A percentile compares a stretch with the other conserved stretches of the same genome.
Evolutionary conservation across 2,888 invertebrate genomes (phyloP).

Genomic region (Campoplex nolae): DNA sequence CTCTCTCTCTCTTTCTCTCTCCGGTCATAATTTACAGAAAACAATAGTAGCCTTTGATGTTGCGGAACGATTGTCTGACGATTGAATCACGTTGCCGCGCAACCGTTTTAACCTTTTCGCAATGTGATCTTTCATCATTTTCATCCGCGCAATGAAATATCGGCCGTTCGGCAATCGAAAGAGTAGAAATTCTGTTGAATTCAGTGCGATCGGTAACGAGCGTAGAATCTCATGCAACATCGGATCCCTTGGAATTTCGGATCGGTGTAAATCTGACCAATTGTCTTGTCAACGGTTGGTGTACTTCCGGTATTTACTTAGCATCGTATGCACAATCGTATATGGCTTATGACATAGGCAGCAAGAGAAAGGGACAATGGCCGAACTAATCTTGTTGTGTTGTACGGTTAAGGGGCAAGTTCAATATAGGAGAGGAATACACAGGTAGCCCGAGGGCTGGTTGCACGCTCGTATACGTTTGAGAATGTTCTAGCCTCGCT

Average conservation of each 20-base stretch:
- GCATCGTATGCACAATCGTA: constrained; percentile 5
- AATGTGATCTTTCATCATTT: constrained; percentile 35
- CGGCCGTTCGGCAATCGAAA: background rate
- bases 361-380: constrained; percentile 74
- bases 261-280: background rate
- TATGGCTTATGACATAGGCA: constrained; percentile 22
- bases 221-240: background rate
- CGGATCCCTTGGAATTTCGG: background rate
- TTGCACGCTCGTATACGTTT: constrained; percentile 60
- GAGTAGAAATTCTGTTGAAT: background rate
- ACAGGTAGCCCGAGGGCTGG: constrained; percentile 72
- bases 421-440: constrained; percentile 80
- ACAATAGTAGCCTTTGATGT: constrained; percentile 84
- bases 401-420: constrained; percentile 76
- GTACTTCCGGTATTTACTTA: constrained; percentile 32
- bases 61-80: constrained; percentile 78
- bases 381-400: constrained; percentile 81
- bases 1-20: constrained; percentile 52
- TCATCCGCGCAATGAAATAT: background rate
- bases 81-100: constrained; percentile 54
- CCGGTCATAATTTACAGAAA: constrained; percentile 84
- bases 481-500: constrained; percentile 36
- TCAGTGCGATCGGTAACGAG: background rate
- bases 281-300: constrained; percentile 32
- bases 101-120: constrained; percentile 27